These are phyloP conservation scores for Trichonephila inaurata DNA, from an alignment of 1,140 invertebrate genomes.

Conservation along the genomic window DNA sequence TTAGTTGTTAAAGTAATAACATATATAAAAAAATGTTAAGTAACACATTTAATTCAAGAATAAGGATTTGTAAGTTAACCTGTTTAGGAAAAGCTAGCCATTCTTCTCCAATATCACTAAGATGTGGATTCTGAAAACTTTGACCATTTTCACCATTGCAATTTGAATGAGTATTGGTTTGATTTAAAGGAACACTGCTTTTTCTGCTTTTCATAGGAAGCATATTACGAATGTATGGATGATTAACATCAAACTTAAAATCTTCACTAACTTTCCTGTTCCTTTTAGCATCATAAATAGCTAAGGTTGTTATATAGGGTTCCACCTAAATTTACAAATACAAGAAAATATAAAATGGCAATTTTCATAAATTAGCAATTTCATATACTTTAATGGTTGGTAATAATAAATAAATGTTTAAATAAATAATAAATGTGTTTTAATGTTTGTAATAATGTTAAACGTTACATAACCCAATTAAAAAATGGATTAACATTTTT, in stretches of 20 bases:
- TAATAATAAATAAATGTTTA: too few relatives aligned
- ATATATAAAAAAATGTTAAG: neutral
- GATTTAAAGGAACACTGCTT: constrained; percentile 77
- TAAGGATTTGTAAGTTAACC: constrained; percentile 79
- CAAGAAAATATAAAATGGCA: neutral
- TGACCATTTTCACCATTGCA: constrained; percentile 78
- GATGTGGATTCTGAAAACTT: constrained; percentile 79
- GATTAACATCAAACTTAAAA: constrained; percentile 95
- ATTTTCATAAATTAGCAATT: too few relatives aligned
- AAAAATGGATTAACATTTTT: too few relatives aligned
- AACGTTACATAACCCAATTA: too few relatives aligned
- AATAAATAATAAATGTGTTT: too few relatives aligned
- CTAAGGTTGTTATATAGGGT: constrained; percentile 93
- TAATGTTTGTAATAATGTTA: too few relatives aligned
- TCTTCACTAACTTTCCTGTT: constrained; percentile 95
- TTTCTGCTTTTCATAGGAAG: constrained; percentile 81
- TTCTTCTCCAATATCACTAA: constrained; percentile 84
- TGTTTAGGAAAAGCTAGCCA: constrained; percentile 86
- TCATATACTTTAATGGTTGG: too few relatives aligned
- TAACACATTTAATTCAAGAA: neutral
- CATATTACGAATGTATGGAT: constrained; percentile 84
- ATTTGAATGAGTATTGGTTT: constrained; percentile 79
- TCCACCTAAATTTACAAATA: constrained; percentile 84
- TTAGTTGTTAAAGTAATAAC: neutral
- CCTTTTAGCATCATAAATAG: constrained; percentile 91